Base-by-base conservation (phyloP, 2,888 invertebrate genomes). In the Ommatoiulus sabulosus region DNA sequence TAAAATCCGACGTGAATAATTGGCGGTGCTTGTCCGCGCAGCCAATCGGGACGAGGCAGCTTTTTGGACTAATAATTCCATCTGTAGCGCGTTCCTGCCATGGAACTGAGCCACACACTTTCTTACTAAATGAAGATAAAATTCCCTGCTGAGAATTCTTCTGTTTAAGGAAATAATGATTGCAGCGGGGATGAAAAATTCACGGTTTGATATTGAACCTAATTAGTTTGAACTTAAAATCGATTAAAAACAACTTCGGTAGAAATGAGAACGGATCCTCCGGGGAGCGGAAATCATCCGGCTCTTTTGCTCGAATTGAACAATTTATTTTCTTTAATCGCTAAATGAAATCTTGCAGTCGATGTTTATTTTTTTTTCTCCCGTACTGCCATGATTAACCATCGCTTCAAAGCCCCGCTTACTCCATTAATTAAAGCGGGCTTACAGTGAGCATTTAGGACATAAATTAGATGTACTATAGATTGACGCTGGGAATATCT, bases 191-290 rank as follows among this genome's bases (percentile, higher is more conserved):
- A 72, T 7, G 72, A 72, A 17, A n/a, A 72, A 72, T 72, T 72
- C 72, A 72, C 72, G 72, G 72, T 72, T 72, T 72, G 72, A 72
- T 72, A 72, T 72, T 72, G 72, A 72, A 72, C 72, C 24, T 72
- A 72, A 72, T 72, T 72, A 72, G 72, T 72, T 72, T 72, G 4
- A 72, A 72, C 72, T 72, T 72, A 24, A 72, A 72, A 72, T 72
- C 72, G 72, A 72, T 72, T 72, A 72, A 72, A 72, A 72, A 72
- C 24, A 72, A 72, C 72, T 72, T 72, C 72, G 24, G 72, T 72
- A 72, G 20, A 72, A 72, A 72, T 72, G 72, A 10, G 20, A 72
- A 20, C 1, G 72, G 24, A 24, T 72, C 72, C 72, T 72, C 72
- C n/a, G 4, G 72, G 72, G 72, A 72, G 24, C 24, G 72, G 72